Conservation (phyloP, 1,140 invertebrate genomes). For the Orchestia grillus region DNA sequence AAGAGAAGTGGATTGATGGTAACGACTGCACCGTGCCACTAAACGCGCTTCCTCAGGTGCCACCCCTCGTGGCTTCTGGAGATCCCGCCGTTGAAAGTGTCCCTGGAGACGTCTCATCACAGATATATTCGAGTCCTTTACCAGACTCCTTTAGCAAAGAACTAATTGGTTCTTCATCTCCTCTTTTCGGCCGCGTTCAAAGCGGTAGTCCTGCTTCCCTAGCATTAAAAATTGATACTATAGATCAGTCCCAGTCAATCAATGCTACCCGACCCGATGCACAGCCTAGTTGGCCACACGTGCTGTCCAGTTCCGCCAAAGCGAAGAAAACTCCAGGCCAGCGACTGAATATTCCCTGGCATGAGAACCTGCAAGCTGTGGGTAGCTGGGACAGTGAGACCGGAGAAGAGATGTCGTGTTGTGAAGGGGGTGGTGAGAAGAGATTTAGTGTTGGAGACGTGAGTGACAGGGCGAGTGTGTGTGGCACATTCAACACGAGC, state of each 20-base stretch:
- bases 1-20: background rate
- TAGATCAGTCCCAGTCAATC: background rate
- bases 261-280: background rate
- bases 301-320: slow-evolving; percentile 46
- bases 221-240: slow-evolving; percentile 27
- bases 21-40: background rate
- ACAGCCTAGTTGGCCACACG: slow-evolving; percentile 59
- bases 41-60: background rate
- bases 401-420: slow-evolving; percentile 63
- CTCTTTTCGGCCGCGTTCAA: slow-evolving; percentile 59
- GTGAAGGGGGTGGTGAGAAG: slow-evolving; percentile 66
- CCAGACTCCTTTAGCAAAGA: slow-evolving; percentile 7
- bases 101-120: background rate
- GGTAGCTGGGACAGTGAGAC: slow-evolving; percentile 64
- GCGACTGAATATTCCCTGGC: slow-evolving; percentile 50
- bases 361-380: slow-evolving; percentile 50
- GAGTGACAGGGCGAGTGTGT: slow-evolving; percentile 59
- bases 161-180: slow-evolving; percentile 16
- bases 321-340: slow-evolving; percentile 55
- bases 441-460: slow-evolving; percentile 62
- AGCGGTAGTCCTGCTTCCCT: slow-evolving; percentile 35
- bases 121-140: background rate
- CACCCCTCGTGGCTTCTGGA: background rate
- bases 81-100: background rate
- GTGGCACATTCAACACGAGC: slow-evolving; percentile 60